Evolutionary conservation across 92 coral and sea anemone species (phyloP).

Genomic region (Scolanthus callimorphus): DNA sequence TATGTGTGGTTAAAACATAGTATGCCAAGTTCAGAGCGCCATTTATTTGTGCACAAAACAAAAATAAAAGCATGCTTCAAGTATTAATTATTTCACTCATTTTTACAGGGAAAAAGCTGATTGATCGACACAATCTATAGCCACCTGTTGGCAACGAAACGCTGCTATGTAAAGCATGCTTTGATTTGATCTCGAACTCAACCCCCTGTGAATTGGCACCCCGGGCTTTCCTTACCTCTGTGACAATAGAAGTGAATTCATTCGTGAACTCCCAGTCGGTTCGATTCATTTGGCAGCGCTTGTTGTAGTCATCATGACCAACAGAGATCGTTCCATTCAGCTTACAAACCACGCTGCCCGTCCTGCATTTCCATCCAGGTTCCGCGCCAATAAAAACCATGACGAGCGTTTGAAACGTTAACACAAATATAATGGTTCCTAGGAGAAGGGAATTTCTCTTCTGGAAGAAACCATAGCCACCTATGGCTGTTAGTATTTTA

Average conservation of each 20-base stretch:
- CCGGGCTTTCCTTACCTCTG: no score
- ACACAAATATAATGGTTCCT: constrained; percentile 67
- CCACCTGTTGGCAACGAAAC: no score
- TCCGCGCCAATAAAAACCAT: constrained; percentile 96
- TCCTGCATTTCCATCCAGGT: constrained; percentile 73
- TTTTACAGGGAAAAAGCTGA: no score
- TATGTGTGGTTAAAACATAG: no score
- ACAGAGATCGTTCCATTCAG: constrained; percentile 60
- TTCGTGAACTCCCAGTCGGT: constrained; percentile 87
- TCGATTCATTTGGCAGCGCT: constrained; percentile 75
- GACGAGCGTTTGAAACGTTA: constrained; percentile 87
- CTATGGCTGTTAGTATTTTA: constrained; percentile 69
- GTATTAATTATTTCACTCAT: no score
- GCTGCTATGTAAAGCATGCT: no score
- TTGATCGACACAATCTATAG: no score
- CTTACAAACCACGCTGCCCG: constrained; percentile 46
- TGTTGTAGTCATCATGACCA: constrained; percentile 41
- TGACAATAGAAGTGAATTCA: constrained; percentile 78
- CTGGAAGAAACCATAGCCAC: constrained; percentile 90
- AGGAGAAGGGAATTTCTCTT: constrained; percentile 72
- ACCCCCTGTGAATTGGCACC: no score
- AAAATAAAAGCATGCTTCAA: no score
- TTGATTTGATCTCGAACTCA: no score
- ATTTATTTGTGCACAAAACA: no score
- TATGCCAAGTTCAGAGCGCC: no score